Conservation (phyloP, 2,113 vertebrate species). For the Trogon melanurus region DNA sequence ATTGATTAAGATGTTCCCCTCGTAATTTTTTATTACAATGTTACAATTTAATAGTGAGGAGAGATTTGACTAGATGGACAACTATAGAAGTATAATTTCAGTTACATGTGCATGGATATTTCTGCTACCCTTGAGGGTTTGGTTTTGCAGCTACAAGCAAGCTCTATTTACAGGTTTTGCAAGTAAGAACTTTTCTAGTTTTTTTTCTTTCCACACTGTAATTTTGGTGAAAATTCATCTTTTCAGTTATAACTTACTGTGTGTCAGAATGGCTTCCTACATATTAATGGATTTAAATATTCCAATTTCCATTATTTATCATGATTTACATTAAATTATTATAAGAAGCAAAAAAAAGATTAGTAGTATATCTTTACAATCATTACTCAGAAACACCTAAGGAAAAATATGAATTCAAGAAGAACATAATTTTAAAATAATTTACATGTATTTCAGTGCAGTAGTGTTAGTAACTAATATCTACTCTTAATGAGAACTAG, state of each 20-base stretch:
- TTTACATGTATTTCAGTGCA: background rate
- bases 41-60: slow-evolving; percentile 13
- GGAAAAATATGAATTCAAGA: background rate
- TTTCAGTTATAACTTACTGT: background rate
- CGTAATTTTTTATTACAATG: background rate
- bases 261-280: background rate
- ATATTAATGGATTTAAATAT: background rate
- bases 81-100: slow-evolving; percentile 17
- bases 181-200: background rate
- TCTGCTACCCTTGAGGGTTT: background rate
- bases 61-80: background rate
- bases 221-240: background rate
- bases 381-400: background rate
- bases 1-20: background rate
- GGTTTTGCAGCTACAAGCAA: background rate
- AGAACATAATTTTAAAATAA: background rate
- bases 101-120: background rate
- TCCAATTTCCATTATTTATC: background rate
- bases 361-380: background rate
- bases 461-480: background rate
- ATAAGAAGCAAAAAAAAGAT: background rate
- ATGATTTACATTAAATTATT: background rate
- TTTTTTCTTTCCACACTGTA: background rate
- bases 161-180: background rate
- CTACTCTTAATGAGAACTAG: background rate